phyloP scores from a whole-genome alignment of 1,140 invertebrate genomes.

The Eufriesea mexicana region DNA sequence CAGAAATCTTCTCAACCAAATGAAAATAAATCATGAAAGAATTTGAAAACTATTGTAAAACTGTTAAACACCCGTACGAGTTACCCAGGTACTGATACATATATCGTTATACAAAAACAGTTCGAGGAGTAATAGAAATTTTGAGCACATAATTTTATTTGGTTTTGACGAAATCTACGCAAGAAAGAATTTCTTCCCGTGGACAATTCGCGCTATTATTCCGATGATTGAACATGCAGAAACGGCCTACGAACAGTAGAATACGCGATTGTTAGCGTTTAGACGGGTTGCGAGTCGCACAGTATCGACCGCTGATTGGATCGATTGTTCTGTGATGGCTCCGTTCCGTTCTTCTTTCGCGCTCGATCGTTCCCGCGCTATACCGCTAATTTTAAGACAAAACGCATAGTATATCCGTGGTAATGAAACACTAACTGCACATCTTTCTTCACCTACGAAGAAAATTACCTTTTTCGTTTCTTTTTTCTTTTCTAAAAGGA shows the following conservation, averaged over 20 bases:
- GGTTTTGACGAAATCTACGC: background rate
- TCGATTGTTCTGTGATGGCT: conserved; percentile 39
- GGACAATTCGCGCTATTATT: conserved; percentile 45
- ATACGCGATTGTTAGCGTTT: conserved; percentile 44
- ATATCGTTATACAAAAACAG: background rate
- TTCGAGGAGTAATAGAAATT: conserved; percentile 11
- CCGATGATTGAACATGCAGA: conserved; percentile 40
- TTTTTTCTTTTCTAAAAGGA: too few species aligned
- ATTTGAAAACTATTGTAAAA: too few species aligned
- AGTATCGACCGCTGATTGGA: conserved; percentile 44
- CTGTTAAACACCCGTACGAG: too few species aligned
- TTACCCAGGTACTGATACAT: background rate
- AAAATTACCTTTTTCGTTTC: too few species aligned
- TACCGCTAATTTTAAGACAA: conserved; percentile 4
- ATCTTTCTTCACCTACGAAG: background rate
- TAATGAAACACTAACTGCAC: background rate
- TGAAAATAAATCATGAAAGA: background rate
- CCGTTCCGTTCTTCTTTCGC: conserved; percentile 8
- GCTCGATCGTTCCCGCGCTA: background rate
- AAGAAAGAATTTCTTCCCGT: conserved; percentile 8
- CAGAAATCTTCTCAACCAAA: too few species aligned
- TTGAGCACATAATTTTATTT: background rate
- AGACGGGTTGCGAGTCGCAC: conserved; percentile 32
- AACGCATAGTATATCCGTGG: background rate
- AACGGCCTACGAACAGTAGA: conserved; percentile 20